These are phyloP conservation scores for Anagyrus pseudococci DNA, from an alignment of 2,888 invertebrate genomes.

Conservation along the genomic window DNA sequence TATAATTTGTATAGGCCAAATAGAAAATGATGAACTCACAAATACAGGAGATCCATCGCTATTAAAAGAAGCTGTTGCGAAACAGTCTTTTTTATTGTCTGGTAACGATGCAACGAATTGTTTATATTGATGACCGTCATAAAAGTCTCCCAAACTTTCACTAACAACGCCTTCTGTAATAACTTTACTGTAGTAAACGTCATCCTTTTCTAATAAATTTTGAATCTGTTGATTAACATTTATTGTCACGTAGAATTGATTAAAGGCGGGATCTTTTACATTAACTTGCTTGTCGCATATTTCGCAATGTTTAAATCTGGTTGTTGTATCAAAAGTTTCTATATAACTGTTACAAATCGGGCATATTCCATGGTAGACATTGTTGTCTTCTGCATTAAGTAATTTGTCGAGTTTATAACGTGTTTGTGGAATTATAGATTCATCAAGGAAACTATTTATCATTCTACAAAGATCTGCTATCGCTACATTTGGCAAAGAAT, in stretches of 20 bases:
- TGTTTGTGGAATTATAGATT: not conserved
- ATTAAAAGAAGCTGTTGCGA: not conserved
- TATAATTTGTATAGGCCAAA: slow-evolving; percentile 1
- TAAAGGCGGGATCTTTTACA: slow-evolving; percentile 1
- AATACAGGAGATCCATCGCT: not conserved
- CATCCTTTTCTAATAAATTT: not conserved
- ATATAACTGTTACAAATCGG: not conserved
- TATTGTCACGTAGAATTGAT: not conserved
- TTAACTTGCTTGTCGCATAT: not conserved
- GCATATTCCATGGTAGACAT: not conserved
- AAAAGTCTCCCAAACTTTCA: not conserved
- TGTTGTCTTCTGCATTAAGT: not conserved
- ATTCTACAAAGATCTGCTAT: not conserved
- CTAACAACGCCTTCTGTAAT: not conserved
- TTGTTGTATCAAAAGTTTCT: not conserved
- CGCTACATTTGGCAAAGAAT: not conserved
- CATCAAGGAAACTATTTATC: not conserved
- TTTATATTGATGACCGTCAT: not conserved
- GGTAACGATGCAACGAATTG: not conserved
- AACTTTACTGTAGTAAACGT: not conserved
- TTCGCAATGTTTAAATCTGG: not conserved
- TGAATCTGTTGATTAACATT: not conserved
- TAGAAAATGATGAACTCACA: not conserved
- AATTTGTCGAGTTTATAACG: not conserved
- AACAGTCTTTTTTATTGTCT: not conserved